Base-by-base conservation (phyloP, 2,113 vertebrate species). In the Dendrocopos noguchii region DNA sequence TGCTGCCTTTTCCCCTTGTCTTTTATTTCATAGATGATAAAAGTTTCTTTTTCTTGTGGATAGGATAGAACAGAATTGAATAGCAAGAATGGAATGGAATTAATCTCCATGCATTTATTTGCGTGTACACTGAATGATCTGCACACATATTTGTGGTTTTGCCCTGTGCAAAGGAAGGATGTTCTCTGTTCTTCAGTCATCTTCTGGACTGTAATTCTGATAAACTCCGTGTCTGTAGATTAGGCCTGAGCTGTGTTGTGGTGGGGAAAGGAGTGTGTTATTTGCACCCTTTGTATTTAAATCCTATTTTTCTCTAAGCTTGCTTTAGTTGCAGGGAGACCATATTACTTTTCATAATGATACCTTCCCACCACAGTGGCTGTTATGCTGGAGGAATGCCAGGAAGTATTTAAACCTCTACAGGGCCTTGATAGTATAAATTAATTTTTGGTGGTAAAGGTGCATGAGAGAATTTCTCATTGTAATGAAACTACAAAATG, bases 301-400 rank as follows among this genome's bases (percentile, higher is more conserved):
- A 61, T 53, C 34, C 20, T 52, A 19, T 90, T 95, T 95, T 93
- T 88, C 70, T 88, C 28, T 77, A 86, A 64, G n/a, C 53, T 88
- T 79, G 56, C 36, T 83, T 76, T 80, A 75, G 42, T 75, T 80
- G 56, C 29, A 67, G 27, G 57, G 60, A 67, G 47, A 13, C 42
- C 70, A 16, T 50, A 53, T 88, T 72, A 28, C 36, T 74, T 88
- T 68, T 70, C 74, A 15, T 75, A 80, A 85, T 53, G n/a, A 90
- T 4, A 24, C 28, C 3, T 70, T 60, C 52, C 31, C 15, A 56
- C 77, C 71, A 47, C 36, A 57, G 59, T 33, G 10, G 28, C 28
- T 84, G 33, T 72, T 91, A 31, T 56, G 95, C 78, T 61, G 65
- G 36, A 78, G 76, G 53, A 80, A 47, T 75, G 50, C 81, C 80